Percentiles rank a stretch among this genome's conserved stretches.
Conservation (phyloP, 2,888 invertebrate species). For the Eustalomyia histrio region DNA sequence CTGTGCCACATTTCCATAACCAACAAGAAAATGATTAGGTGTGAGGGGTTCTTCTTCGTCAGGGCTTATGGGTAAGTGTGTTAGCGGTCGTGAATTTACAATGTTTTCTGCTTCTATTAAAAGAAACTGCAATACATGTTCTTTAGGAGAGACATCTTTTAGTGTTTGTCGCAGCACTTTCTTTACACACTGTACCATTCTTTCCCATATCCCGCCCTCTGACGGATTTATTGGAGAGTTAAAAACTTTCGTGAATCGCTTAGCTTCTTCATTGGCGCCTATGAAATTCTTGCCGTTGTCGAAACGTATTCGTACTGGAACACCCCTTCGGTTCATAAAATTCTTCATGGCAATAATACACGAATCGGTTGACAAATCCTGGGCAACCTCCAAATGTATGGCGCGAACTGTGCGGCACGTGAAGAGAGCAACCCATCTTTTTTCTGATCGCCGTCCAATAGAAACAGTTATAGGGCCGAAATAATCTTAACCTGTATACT, state of each 20-base stretch:
- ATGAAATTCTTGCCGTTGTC: slow-evolving; percentile 58
- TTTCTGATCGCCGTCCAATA: slow-evolving; percentile 37
- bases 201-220: slow-evolving; percentile 57
- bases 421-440: slow-evolving; percentile 50
- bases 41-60: too few species aligned
- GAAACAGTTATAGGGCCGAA: slow-evolving; percentile 59
- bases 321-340: slow-evolving; percentile 56
- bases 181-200: slow-evolving; percentile 54
- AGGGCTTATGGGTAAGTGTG: too few species aligned
- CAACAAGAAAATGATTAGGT: too few species aligned
- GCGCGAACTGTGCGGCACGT: slow-evolving; percentile 53
- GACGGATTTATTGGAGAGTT: slow-evolving; percentile 55
- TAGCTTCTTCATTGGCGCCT: slow-evolving; percentile 36
- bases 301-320: slow-evolving; percentile 37
- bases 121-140: too few species aligned
- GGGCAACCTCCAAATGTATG: slow-evolving; percentile 48
- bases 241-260: slow-evolving; percentile 34
- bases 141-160: too few species aligned
- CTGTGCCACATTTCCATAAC: too few species aligned
- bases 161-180: slow-evolving; percentile 10
- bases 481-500: slow-evolving; percentile 51
- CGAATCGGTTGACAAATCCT: slow-evolving; percentile 60
- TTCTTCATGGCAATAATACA: slow-evolving; percentile 63
- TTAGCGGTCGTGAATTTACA: too few species aligned
- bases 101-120: too few species aligned